phyloP scores from a whole-genome alignment of 2,113 vertebrate species.

The Ictalurus punctatus region DNA sequence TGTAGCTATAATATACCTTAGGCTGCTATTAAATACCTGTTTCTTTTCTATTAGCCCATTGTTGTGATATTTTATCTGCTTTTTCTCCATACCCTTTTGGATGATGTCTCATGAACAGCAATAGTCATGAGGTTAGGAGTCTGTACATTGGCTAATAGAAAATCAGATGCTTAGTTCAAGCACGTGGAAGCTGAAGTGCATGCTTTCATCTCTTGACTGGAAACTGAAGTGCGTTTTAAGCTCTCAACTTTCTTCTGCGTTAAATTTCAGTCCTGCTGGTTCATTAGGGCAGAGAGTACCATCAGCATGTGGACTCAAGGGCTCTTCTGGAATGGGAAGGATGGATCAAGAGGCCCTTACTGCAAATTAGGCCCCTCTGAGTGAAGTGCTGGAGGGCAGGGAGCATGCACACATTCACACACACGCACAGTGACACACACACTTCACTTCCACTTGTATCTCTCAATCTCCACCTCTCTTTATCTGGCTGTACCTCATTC shows the following conservation, averaged over 20 bases:
- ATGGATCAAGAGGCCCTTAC: slow-evolving; percentile 52
- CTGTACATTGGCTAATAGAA: neutral
- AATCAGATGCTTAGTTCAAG: slow-evolving; percentile 14
- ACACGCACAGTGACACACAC: neutral
- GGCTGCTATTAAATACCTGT: neutral
- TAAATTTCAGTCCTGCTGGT: slow-evolving; percentile 34
- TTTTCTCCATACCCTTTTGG: neutral
- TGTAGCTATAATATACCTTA: neutral
- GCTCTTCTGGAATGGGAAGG: slow-evolving; percentile 19
- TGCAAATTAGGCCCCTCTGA: slow-evolving; percentile 57
- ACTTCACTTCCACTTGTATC: neutral
- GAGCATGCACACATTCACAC: neutral
- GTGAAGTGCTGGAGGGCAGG: slow-evolving; percentile 35
- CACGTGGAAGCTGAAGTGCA: neutral
- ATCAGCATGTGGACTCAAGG: slow-evolving; percentile 42
- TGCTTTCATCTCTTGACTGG: slow-evolving; percentile 28
- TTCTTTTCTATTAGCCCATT: neutral
- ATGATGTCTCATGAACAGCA: slow-evolving; percentile 12
- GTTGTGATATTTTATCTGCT: neutral
- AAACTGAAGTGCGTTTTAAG: slow-evolving; percentile 43
- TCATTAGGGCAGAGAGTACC: slow-evolving; percentile 34
- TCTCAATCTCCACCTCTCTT: slow-evolving; percentile 19
- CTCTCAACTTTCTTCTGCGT: slow-evolving; percentile 26
- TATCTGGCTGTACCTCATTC: slow-evolving; percentile 13
- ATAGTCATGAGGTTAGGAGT: neutral